phyloP scores from a whole-genome alignment of 2,888 invertebrate species.

The Strigamia maritima region DNA sequence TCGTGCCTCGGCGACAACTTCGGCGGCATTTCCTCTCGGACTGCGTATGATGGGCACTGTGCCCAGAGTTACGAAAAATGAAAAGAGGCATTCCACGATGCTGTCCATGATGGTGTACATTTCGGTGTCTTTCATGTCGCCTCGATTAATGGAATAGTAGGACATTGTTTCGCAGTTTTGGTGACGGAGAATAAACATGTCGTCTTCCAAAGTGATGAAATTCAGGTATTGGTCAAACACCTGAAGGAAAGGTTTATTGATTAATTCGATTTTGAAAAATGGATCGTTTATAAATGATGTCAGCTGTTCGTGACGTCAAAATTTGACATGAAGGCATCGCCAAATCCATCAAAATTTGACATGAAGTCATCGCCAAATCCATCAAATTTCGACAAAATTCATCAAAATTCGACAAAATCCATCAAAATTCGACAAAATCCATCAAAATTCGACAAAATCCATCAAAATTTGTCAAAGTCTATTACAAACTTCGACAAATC shows the following conservation, averaged over 20 bases:
- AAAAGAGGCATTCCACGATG: slow-evolving; percentile 94
- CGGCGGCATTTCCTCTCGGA: slow-evolving; percentile 93
- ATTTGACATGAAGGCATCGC: too few relatives aligned
- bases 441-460: too few relatives aligned
- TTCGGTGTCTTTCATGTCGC: slow-evolving; percentile 89
- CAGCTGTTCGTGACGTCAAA: too few relatives aligned
- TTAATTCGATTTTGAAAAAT: too few relatives aligned
- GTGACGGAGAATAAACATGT: slow-evolving; percentile 89
- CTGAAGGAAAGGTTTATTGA: slow-evolving; percentile 51
- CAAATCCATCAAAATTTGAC: too few relatives aligned
- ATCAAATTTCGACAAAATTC: too few relatives aligned
- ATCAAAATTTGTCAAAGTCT: too few relatives aligned
- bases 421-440: too few relatives aligned
- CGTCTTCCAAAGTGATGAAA: slow-evolving; percentile 96
- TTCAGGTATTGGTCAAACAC: slow-evolving; percentile 97
- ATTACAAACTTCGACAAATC: too few relatives aligned
- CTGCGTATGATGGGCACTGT: slow-evolving; percentile 86
- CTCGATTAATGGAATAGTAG: slow-evolving; percentile 92
- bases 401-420: too few relatives aligned
- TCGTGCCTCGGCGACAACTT: slow-evolving; percentile 81
- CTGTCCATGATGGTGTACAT: slow-evolving; percentile 91
- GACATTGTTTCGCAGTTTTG: slow-evolving; percentile 86
- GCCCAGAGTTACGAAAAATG: slow-evolving; percentile 89
- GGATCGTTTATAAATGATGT: too few relatives aligned
- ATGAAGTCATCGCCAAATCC: too few relatives aligned